A percentile compares a stretch with the other conserved stretches of the same genome.
Conservation (phyloP, 2,888 invertebrate genomes). For the Latrodectus hesperus region DNA sequence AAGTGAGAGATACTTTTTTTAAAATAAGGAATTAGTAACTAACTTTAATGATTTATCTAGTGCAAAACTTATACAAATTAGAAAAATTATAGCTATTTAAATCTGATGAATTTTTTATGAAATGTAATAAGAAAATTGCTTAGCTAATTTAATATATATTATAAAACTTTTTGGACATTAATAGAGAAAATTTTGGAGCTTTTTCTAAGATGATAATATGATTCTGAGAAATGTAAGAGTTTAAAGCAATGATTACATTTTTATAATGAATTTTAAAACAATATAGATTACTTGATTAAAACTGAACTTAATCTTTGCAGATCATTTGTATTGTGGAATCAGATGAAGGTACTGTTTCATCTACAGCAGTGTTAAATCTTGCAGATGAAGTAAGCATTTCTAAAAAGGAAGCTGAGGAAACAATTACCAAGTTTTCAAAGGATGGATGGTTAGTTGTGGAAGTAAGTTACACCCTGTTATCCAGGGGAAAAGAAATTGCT, state of each 20-base stretch:
- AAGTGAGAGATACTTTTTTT: too few species aligned
- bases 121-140: too few species aligned
- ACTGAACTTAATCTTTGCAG: conserved; percentile 10
- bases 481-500: not conserved
- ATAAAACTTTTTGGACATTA: too few species aligned
- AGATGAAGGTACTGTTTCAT: conserved; percentile 72
- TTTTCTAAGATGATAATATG: too few species aligned
- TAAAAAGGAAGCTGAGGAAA: conserved; percentile 73
- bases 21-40: too few species aligned
- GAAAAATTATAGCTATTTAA: too few species aligned
- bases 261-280: not conserved
- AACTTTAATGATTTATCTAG: too few species aligned
- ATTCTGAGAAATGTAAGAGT: not conserved
- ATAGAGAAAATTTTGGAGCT: too few species aligned
- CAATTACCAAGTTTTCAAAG: conserved; percentile 70
- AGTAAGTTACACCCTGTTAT: not conserved
- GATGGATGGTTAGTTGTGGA: conserved; percentile 53
- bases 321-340: conserved; percentile 72
- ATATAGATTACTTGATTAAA: not conserved
- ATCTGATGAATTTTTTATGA: too few species aligned
- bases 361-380: conserved; percentile 73
- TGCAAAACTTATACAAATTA: too few species aligned
- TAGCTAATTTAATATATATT: too few species aligned
- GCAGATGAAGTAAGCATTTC: conserved; percentile 72
- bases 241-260: not conserved